Conservation (phyloP, 2,113 vertebrate genomes). For the Ariopsis seemanni region DNA sequence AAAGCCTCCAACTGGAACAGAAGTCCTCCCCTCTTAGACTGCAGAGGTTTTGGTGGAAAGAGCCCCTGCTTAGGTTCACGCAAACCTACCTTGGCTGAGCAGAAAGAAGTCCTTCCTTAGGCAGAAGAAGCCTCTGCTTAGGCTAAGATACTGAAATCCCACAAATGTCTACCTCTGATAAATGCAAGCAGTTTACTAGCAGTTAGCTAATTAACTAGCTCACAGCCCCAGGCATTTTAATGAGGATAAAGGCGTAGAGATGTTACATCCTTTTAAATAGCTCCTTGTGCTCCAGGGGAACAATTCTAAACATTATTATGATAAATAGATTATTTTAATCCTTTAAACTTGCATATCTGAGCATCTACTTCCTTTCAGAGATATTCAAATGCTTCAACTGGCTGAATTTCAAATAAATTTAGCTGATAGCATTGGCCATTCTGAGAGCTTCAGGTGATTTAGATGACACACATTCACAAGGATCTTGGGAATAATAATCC, state of each 20-base stretch:
- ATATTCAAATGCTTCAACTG: neutral
- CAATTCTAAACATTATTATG: neutral
- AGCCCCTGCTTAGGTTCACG: neutral
- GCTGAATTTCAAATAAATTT: neutral
- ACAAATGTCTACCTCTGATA: neutral
- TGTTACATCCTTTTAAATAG: neutral
- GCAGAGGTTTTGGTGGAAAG: neutral
- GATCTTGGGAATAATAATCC: conserved; percentile 40
- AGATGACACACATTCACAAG: neutral
- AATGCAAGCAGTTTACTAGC: neutral
- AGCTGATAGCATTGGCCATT: neutral
- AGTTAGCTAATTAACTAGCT: conserved; percentile 3
- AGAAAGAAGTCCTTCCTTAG: neutral
- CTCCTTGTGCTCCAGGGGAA: neutral
- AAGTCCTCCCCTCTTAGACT: no score
- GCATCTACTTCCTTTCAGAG: neutral
- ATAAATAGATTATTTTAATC: neutral
- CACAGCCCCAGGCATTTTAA: neutral
- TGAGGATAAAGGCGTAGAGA: neutral
- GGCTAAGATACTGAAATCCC: neutral
- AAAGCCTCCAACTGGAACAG: neutral
- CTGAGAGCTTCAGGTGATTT: neutral
- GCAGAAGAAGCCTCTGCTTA: neutral
- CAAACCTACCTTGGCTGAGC: neutral
- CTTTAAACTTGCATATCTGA: neutral